Evolutionary conservation across 1,140 invertebrate genomes (phyloP), one percentile per base, ranked within the genome.

Genomic region (Halictus rubicundus): DNA sequence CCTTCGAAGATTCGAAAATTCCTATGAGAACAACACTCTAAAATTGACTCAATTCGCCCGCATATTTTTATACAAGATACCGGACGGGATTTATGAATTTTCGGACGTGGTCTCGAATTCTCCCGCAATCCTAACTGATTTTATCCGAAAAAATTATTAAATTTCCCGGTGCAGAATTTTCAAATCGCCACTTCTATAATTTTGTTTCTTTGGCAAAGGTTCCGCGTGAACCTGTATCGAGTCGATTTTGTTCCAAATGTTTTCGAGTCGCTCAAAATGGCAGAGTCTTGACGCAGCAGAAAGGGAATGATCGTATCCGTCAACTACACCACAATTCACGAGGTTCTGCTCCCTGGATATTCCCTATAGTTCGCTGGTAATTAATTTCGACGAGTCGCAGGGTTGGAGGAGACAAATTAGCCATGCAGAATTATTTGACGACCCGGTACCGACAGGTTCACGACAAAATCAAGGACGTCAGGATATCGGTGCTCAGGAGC

Each of bases 381-480:
- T 3, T 5, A 14, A 46, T 60, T 64, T 39, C 4, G 19, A 0
- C 0, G 19, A n/a, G 0, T 21, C 10, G 2, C 9, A 0, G 16
- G 3, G 21, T 4, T 27, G 10, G 5, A 60, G 59, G 32, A 73
- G 5, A 74, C 21, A 76, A 54, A 72, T 72, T 64, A 6, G 9
- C 14, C 14, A 78, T 84, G 82, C 82, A 81, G 25, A 71, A 82
- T 23, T 84, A 46, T 19, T 52, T 84, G 32, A 71, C 65, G 9
- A 16, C 42, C 0, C 60, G 80, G 16, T 84, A 82, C 19, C 79
- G 82, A 1, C 74, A 39, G 16, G 54, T 74, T 37, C 73, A 84
- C 69, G 16, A 82, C 8, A 82, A 78, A 52, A 74, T 84, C 54
- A 84, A 82, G 39, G 52, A 78, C 7, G 59, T 69, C 16, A 54